Evolutionary conservation across 2,888 invertebrate genomes (phyloP).

Genomic region (Ramazzottius varieornatus): DNA sequence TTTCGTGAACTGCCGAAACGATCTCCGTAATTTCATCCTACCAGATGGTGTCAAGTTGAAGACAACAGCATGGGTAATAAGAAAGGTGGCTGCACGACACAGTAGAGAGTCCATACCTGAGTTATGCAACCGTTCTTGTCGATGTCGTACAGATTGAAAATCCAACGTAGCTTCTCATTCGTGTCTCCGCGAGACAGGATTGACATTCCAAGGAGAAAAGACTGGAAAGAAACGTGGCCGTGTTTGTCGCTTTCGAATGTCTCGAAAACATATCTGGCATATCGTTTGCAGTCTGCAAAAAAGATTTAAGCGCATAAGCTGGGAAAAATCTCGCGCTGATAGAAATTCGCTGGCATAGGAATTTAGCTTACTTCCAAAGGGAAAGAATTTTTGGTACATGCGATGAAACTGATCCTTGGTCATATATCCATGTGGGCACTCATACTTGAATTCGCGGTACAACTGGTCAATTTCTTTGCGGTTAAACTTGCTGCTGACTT

Average conservation of each 20-base stretch:
- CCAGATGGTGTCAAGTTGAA: too few species aligned
- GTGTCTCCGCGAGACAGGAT: conserved; percentile 21
- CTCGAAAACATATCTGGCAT: conserved; percentile 27
- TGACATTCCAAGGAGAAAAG: conserved; percentile 24
- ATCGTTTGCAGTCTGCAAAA: conserved; percentile 19
- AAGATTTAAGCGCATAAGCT: background rate
- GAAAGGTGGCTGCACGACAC: too few species aligned
- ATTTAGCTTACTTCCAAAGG: background rate
- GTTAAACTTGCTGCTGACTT: background rate
- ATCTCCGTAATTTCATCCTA: background rate
- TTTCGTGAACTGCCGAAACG: background rate
- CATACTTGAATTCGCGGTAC: conserved; percentile 1
- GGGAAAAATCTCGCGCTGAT: background rate
- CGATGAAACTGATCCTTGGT: background rate
- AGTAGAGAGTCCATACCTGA: conserved; percentile 12
- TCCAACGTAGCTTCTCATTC: conserved; percentile 24
- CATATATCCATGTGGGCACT: background rate
- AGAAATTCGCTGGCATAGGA: background rate
- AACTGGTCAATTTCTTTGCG: background rate
- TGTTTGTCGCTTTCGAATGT: conserved; percentile 25
- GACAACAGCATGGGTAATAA: too few species aligned
- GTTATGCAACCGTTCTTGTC: conserved; percentile 21
- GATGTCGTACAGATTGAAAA: conserved; percentile 23
- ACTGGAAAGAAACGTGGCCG: conserved; percentile 22
- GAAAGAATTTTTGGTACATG: background rate